A percentile compares a stretch with the other conserved stretches of the same genome.
Evolutionary conservation across 2,113 vertebrate genomes (phyloP).

Genomic region (Tylochromis polylepis): DNA sequence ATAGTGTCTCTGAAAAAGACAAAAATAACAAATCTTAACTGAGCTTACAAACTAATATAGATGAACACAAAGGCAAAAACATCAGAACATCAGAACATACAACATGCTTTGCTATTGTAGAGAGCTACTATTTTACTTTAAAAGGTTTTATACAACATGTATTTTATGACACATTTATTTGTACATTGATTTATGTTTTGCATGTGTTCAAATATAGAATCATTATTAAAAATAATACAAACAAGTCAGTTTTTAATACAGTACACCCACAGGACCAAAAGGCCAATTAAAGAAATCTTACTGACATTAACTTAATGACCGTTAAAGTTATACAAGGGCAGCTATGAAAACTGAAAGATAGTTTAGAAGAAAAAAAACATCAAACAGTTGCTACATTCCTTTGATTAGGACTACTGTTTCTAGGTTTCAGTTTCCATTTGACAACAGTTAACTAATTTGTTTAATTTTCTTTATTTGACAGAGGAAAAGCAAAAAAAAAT

Average conservation of each 20-base stretch:
- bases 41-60: not conserved
- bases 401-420: not conserved
- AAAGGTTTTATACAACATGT: too few species aligned
- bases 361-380: not conserved
- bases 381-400: not conserved
- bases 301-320: not conserved
- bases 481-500: too few species aligned
- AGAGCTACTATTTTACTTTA: too few species aligned
- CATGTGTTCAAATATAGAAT: too few species aligned
- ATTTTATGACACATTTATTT: too few species aligned
- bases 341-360: not conserved
- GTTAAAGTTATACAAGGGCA: not conserved
- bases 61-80: rapidly evolving
- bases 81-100: not conserved
- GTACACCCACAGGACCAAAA: not conserved
- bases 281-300: not conserved
- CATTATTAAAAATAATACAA: too few species aligned
- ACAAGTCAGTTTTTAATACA: not conserved
- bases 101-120: not conserved
- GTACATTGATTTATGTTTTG: too few species aligned
- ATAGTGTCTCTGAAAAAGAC: not conserved
- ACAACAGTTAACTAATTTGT: not conserved
- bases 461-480: not conserved
- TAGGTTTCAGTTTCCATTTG: not conserved
- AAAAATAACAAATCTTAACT: not conserved